Base-by-base conservation (phyloP, 2,113 vertebrate species). In the Channa maculata region DNA sequence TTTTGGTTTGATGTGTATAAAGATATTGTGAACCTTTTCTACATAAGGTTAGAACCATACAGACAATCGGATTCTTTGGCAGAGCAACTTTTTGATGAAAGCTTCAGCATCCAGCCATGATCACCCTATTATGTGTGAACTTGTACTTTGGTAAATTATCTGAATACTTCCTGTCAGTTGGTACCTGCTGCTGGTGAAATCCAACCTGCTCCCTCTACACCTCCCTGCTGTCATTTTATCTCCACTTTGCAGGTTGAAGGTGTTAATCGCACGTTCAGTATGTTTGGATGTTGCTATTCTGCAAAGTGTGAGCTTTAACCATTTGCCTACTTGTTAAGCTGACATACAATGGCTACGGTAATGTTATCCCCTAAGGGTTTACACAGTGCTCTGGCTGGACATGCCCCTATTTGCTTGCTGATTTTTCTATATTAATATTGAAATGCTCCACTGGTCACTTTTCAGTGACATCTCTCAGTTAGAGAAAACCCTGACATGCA, bases 341-440 rank as follows among this genome's bases (percentile, higher is more conserved):
- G 8, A 34, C 51, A 61, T 52, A 6, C 3, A 1, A 3, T 5
- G 38, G n/a, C 64, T 7, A 14, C 0, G 4, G 8, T 63, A 38
- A 55, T 4, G 41, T 12, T 10, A 1, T 52, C 24, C 13, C 2
- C n/a, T 37, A 41, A 50, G 49, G 10, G n/a, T 44, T 33, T 33
- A 33, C 12, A 61, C 24, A 24, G 24, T 24, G 24, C 24, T 24
- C 24, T 24, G 24, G 24, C 24, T 24, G 24, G 24, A 24, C 24
- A 1, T 24, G 24, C 24, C 24, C 24, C 24, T 5, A 24, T 45
- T 8, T 52, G 15, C 36, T 51, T 9, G 41, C 14, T 12, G 3
- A n/a, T 45, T 39, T 37, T 12, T 45, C 5, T 51, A 15, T 13
- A 65, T 65, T 71, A 49, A 49, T 51, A 71, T 75, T 73, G 24